A percentile compares a stretch with the other conserved stretches of the same genome.
Evolutionary conservation across 2,113 vertebrate species (phyloP).

Genomic region (Catharus minimus): DNA sequence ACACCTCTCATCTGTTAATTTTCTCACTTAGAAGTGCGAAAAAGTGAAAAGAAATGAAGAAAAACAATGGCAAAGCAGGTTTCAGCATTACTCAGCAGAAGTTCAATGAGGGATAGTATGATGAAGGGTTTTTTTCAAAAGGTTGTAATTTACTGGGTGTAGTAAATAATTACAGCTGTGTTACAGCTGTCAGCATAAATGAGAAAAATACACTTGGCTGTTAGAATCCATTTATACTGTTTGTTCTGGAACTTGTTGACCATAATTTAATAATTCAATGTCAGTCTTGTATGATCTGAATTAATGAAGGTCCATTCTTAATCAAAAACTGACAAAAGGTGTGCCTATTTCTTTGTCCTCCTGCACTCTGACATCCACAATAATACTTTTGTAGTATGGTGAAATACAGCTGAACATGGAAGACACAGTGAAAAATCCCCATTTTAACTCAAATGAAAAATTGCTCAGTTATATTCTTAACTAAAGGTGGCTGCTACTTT

Average conservation of each 20-base stretch:
- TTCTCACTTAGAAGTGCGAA: neutral
- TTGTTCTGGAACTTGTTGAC: conserved; percentile 6
- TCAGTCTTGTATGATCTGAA: neutral
- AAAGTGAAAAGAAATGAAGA: neutral
- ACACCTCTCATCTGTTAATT: neutral
- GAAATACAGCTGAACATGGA: neutral
- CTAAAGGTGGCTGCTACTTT: neutral
- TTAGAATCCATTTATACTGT: neutral
- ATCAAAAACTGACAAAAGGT: neutral
- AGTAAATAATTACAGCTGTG: neutral
- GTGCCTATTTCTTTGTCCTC: neutral
- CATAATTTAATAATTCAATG: neutral
- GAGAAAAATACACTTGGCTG: neutral
- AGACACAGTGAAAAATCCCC: neutral
- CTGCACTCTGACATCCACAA: neutral
- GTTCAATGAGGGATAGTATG: neutral
- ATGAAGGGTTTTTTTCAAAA: neutral
- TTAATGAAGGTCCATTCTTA: neutral
- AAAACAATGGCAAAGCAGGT: neutral
- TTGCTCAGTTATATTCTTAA: neutral
- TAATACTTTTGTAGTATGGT: neutral
- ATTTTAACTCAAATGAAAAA: neutral
- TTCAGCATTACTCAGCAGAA: neutral
- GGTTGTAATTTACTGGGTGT: neutral
- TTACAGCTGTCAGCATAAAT: conserved; percentile 4